Evolutionary conservation across 2,113 vertebrate species (phyloP).

Genomic region (Phyllostomus discolor): DNA sequence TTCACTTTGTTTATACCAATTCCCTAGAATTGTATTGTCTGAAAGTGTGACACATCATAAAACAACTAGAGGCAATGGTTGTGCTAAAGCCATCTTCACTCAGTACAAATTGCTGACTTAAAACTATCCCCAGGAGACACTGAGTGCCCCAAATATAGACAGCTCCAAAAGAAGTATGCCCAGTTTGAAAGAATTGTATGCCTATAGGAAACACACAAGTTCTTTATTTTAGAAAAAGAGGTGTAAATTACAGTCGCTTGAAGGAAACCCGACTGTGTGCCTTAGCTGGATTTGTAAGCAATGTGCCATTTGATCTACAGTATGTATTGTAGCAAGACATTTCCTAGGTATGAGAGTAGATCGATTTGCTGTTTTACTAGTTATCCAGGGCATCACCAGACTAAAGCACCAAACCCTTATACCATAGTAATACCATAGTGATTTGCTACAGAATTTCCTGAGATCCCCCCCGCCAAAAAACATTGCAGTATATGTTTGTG

Average conservation of each 20-base stretch:
- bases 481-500: neutral
- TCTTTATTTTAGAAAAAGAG: conserved; percentile 46
- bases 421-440: neutral
- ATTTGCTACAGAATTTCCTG: neutral
- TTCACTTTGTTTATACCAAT: conserved; percentile 48
- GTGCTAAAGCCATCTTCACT: conserved; percentile 32
- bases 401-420: neutral
- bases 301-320: conserved; percentile 46
- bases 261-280: conserved; percentile 38
- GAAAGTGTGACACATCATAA: conserved; percentile 53
- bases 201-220: conserved; percentile 33
- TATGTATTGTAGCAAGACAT: conserved; percentile 49
- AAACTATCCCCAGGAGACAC: conserved; percentile 45
- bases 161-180: conserved; percentile 55
- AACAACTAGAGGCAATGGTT: conserved; percentile 1
- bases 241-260: conserved; percentile 58
- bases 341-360: conserved; percentile 43
- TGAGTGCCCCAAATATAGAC: neutral
- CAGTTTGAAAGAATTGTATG: conserved; percentile 49
- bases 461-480: neutral
- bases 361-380: conserved; percentile 32
- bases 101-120: conserved; percentile 41
- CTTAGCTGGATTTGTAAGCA: conserved; percentile 45
- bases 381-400: neutral
- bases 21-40: conserved; percentile 33